A percentile compares a stretch with the other conserved stretches of the same genome.
Conservation (phyloP, 1,140 invertebrate species). For the Neodiprion pinetum region DNA sequence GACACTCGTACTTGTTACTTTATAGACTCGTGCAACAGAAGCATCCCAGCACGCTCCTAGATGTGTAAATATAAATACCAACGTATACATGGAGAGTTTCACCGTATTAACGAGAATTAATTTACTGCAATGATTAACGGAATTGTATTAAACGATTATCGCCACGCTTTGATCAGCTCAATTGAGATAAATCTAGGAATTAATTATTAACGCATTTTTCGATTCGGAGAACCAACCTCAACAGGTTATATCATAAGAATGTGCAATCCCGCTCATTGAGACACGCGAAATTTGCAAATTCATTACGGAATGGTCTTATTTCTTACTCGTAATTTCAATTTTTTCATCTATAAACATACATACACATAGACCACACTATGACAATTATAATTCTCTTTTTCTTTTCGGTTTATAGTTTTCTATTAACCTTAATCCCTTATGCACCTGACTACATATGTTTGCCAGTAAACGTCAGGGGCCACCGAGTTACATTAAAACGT, state of each 20-base stretch:
- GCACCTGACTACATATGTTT: not conserved
- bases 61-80: not conserved
- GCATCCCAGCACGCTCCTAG: not conserved
- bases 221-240: too few relatives aligned
- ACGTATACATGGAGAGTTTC: too few relatives aligned
- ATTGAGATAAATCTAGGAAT: not conserved
- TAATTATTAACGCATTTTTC: too few relatives aligned
- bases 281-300: too few relatives aligned
- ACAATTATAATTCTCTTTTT: too few relatives aligned
- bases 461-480: slow-evolving; percentile 3
- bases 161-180: not conserved
- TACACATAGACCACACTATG: too few relatives aligned
- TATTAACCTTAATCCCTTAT: slow-evolving; percentile 2
- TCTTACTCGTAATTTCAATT: too few relatives aligned
- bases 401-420: not conserved
- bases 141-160: not conserved
- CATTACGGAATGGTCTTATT: too few relatives aligned
- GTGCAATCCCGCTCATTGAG: too few relatives aligned
- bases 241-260: too few relatives aligned
- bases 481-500: slow-evolving; percentile 7
- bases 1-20: slow-evolving; percentile 2
- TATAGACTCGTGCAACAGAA: not conserved
- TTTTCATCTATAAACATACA: too few relatives aligned
- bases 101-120: not conserved
- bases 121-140: not conserved